phyloP scores from a whole-genome alignment of 30 jellyfish, hydroid and myxozoan species.

The Hydractinia echinata region DNA sequence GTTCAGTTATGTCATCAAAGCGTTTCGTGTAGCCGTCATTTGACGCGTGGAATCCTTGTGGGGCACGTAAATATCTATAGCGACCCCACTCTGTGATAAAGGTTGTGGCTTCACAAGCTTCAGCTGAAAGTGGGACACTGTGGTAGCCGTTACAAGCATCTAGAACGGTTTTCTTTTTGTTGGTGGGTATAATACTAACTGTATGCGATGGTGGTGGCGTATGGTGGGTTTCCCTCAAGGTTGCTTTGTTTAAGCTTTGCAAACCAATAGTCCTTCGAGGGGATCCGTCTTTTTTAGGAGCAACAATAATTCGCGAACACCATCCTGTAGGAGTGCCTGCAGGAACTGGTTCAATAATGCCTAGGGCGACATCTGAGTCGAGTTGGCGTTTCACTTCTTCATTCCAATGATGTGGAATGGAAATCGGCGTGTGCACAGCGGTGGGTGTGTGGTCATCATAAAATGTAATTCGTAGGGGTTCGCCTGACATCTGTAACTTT shows the following conservation, averaged over 20 bases:
- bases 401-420: slow-evolving; percentile 38
- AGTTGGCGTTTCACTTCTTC: slow-evolving; percentile 27
- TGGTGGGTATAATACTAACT: too few relatives aligned
- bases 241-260: slow-evolving; percentile 12
- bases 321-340: slow-evolving; percentile 33
- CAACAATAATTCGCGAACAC: slow-evolving; percentile 46
- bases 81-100: too few relatives aligned
- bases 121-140: too few relatives aligned
- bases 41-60: too few relatives aligned
- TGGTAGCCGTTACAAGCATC: too few relatives aligned
- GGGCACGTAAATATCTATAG: too few relatives aligned
- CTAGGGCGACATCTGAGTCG: slow-evolving; percentile 31
- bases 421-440: slow-evolving; percentile 13
- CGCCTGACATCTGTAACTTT: slow-evolving; percentile 22
- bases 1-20: too few relatives aligned
- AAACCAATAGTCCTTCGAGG: slow-evolving; percentile 40
- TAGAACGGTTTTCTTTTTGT: too few relatives aligned
- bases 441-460: slow-evolving; percentile 1
- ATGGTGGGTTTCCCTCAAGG: slow-evolving; percentile 38
- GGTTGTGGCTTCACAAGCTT: too few relatives aligned
- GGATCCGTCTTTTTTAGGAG: slow-evolving; percentile 33
- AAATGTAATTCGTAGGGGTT: slow-evolving; percentile 19
- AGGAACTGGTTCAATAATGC: slow-evolving; percentile 46
- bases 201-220: slow-evolving; percentile 25
- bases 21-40: too few relatives aligned